A percentile compares a stretch with the other conserved stretches of the same genome.
Evolutionary conservation across 2,113 vertebrate species (phyloP).

Genomic region (Colistium nudipinnis): DNA sequence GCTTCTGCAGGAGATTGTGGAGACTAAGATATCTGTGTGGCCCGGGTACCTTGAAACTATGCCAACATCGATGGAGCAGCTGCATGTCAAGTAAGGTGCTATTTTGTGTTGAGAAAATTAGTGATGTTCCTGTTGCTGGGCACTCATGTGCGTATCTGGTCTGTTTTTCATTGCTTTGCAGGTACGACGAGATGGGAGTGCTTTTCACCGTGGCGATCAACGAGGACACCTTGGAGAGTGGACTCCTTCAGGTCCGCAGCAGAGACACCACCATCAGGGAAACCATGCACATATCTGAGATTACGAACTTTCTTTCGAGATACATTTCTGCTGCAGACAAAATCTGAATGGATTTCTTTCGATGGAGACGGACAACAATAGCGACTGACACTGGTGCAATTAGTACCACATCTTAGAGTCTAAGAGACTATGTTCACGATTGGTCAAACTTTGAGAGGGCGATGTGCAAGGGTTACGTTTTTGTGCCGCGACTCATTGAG

Average conservation of each 20-base stretch:
- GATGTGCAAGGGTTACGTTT: too few species aligned
- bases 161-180: constrained; percentile 57
- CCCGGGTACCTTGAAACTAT: constrained; percentile 91
- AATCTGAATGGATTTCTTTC: constrained; percentile 51
- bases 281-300: constrained; percentile 92
- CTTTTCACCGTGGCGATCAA: constrained; percentile 88
- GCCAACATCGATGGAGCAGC: constrained; percentile 85
- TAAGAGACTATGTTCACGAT: not conserved
- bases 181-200: constrained; percentile 97
- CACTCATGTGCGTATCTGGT: not conserved
- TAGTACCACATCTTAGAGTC: not conserved
- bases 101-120: not conserved
- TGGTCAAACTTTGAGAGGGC: too few species aligned
- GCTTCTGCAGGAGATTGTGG: constrained; percentile 87
- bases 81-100: constrained; percentile 85
- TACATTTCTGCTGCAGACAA: constrained; percentile 85
- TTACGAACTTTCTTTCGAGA: constrained; percentile 87
- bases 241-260: constrained; percentile 89
- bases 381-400: not conserved
- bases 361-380: not conserved
- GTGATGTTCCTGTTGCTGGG: not conserved
- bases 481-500: too few species aligned
- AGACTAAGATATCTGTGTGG: constrained; percentile 89
- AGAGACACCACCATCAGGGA: constrained; percentile 94
- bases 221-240: constrained; percentile 90